phyloP scores from a whole-genome alignment of 2,888 invertebrate species.

The Lydus trimaculatus region DNA sequence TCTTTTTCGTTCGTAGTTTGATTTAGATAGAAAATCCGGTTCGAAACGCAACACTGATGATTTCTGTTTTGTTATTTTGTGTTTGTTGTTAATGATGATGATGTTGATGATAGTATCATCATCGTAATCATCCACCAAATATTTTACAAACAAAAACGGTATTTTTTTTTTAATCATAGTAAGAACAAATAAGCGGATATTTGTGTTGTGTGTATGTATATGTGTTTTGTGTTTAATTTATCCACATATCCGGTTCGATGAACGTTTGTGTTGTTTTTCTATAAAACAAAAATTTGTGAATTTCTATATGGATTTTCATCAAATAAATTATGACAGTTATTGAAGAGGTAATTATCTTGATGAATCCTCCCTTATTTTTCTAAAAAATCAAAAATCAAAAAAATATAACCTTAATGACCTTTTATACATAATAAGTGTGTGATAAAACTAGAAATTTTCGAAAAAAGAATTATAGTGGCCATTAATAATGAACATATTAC shows the following conservation, averaged over 20 bases:
- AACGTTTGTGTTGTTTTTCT: neutral
- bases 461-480: neutral
- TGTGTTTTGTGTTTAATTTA: neutral
- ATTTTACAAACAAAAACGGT: neutral
- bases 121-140: neutral
- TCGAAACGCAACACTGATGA: constrained; percentile 17
- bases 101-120: neutral
- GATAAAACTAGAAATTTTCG: neutral
- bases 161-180: neutral
- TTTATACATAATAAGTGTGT: too few species aligned
- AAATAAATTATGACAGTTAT: neutral
- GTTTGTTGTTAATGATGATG: neutral
- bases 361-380: too few species aligned
- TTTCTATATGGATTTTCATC: neutral
- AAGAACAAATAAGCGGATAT: neutral
- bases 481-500: neutral
- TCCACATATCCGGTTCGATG: neutral
- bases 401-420: too few species aligned
- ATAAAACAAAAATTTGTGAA: neutral
- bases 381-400: too few species aligned
- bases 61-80: neutral
- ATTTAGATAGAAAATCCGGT: constrained; percentile 32
- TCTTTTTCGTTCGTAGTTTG: neutral
- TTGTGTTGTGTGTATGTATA: neutral
- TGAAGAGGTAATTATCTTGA: neutral